A percentile compares a stretch with the other conserved stretches of the same genome.
These are phyloP conservation scores for Sigmodon hispidus DNA, from an alignment of 2,113 vertebrate genomes.

Conservation along the genomic window DNA sequence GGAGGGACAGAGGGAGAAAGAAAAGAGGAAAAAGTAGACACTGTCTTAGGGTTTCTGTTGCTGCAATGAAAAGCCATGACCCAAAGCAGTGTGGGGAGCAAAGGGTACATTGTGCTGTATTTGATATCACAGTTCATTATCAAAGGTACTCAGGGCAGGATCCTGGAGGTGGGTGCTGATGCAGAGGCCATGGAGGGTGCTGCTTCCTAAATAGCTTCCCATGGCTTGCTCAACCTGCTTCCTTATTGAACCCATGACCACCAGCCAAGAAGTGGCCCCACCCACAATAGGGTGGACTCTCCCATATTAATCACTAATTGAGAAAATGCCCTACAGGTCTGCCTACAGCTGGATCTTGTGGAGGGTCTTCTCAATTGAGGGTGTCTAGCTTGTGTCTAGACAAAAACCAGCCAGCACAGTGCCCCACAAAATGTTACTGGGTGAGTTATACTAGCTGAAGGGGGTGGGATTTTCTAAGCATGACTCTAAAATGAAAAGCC, in stretches of 20 bases:
- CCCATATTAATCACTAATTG: not conserved
- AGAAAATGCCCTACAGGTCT: not conserved
- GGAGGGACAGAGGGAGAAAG: not conserved
- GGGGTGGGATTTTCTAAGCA: not conserved
- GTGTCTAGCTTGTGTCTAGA: not conserved
- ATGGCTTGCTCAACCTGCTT: not conserved
- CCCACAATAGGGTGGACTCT: not conserved
- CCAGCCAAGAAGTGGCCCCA: not conserved
- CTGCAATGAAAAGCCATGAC: not conserved
- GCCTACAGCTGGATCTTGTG: not conserved
- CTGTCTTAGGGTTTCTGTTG: not conserved
- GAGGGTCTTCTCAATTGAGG: not conserved
- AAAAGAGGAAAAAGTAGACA: not conserved
- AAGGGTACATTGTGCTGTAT: not conserved
- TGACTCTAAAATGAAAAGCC: not conserved
- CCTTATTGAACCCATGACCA: not conserved
- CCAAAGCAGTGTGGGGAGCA: not conserved
- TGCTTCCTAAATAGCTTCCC: not conserved
- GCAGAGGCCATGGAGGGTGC: not conserved
- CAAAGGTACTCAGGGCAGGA: not conserved
- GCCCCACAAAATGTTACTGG: no score
- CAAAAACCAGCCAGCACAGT: no score
- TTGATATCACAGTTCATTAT: not conserved
- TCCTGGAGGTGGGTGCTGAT: not conserved
- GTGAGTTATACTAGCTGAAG: not conserved